Evolutionary conservation across 2,797 vertebrate genomes (phyloP), one percentile per base, ranked within the genome.

Genomic region (Lepus oiostolus): DNA sequence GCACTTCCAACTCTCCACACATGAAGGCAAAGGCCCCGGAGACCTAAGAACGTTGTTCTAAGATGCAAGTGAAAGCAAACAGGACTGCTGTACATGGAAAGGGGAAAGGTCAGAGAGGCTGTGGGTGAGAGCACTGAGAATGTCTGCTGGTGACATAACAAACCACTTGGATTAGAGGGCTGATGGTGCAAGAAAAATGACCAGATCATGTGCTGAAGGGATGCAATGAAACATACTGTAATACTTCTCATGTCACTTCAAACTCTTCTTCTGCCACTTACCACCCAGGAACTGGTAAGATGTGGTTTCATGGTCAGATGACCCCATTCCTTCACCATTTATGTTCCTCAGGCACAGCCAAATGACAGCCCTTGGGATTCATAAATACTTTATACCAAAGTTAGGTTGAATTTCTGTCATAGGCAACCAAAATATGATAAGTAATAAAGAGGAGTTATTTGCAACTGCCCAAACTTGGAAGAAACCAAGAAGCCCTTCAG

Each of bases 331-430:
- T 76, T 1, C 24, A 17, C 63, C 9, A 24, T 84, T 77, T 90
- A 7, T 6, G 0, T 84, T 62, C 28, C 19, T 1, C 54, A 22
- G n/a, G 68, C 9, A 26, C 68, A n/a, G 30, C 4, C 70, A 17
- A 24, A 62, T 54, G 32, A 35, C 50, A 58, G 47, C 24, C 16
- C 63, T 17, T 35, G 14, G 14, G n/a, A 6, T 30, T 50, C 1
- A 0, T 84, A 60, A 26, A 5, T 19, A 22, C 80, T 72, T 87
- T 92, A 12, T 62, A 17, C 17, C 54, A 13, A 71, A 71, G 22
- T 77, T 92, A 8, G 38, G n/a, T 88, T 81, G 75, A 93, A 87
- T 71, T 76, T 60, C 50, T 75, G 22, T 50, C 86, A 75, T 10
- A 12, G 12, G 24, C 5, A 81, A 26, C 7, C 22, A 38, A 19